These are phyloP conservation scores for Tretioscincus oriximinensis DNA, from an alignment of 2,113 vertebrate genomes.

Conservation along the genomic window DNA sequence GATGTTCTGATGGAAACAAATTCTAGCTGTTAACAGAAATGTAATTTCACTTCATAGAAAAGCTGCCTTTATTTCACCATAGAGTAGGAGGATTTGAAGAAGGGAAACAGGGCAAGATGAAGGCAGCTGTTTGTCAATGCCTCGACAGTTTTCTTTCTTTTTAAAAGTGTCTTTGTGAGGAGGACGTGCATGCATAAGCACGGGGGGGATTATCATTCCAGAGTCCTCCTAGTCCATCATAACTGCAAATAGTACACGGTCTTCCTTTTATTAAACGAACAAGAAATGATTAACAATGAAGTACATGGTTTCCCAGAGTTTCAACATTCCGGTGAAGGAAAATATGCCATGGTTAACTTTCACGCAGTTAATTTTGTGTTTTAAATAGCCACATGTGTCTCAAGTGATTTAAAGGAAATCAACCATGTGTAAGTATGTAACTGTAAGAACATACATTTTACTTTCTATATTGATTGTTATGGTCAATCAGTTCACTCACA, in stretches of 20 bases:
- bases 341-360: too few relatives aligned
- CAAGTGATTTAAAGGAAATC: too few relatives aligned
- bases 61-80: conserved; percentile 34
- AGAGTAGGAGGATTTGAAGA: neutral
- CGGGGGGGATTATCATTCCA: neutral
- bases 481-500: neutral
- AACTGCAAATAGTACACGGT: too few relatives aligned
- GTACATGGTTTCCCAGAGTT: too few relatives aligned
- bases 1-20: neutral
- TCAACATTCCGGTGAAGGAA: too few relatives aligned
- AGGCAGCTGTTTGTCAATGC: conserved; percentile 32
- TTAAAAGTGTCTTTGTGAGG: conserved; percentile 10
- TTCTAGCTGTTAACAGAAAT: neutral
- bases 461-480: too few relatives aligned
- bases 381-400: too few relatives aligned
- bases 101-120: neutral
- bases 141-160: conserved; percentile 34
- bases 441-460: too few relatives aligned
- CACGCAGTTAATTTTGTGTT: too few relatives aligned
- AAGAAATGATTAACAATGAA: too few relatives aligned
- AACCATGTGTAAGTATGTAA: too few relatives aligned
- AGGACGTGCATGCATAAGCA: conserved; percentile 32
- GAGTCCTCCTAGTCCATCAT: conserved; percentile 3
- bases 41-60: conserved; percentile 2
- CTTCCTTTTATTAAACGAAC: too few relatives aligned